Evolutionary conservation across 2,888 invertebrate genomes (phyloP).

Genomic region (Clepsis dumicolana): DNA sequence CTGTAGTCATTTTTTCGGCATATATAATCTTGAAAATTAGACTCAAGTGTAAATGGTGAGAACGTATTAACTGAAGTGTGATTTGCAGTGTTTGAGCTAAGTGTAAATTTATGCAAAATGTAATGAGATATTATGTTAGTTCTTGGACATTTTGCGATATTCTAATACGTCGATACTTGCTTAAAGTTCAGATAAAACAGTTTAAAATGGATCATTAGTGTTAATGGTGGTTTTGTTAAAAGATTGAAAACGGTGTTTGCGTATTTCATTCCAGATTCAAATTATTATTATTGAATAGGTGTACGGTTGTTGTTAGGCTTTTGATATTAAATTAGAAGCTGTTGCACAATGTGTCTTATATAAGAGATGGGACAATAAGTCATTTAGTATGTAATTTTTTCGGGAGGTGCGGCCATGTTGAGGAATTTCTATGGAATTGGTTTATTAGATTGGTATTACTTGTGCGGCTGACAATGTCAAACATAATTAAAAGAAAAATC

Average conservation of each 20-base stretch:
- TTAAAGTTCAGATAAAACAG: not conserved
- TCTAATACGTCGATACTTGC: not conserved
- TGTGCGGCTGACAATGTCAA: too few species aligned
- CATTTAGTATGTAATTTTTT: too few species aligned
- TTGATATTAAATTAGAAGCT: too few species aligned
- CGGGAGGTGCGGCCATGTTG: too few species aligned
- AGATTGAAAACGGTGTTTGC: not conserved
- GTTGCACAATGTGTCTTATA: too few species aligned
- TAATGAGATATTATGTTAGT: not conserved
- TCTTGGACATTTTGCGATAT: not conserved
- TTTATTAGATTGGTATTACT: too few species aligned
- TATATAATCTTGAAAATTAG: constrained; percentile 89
- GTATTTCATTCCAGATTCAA: constrained; percentile 16
- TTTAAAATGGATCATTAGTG: not conserved
- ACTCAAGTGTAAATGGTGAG: constrained; percentile 84
- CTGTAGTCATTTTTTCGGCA: constrained; percentile 87
- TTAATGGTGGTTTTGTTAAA: not conserved
- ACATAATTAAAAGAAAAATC: too few species aligned
- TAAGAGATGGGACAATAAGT: constrained; percentile 13
- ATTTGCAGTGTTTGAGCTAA: constrained; percentile 1
- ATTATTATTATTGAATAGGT: not conserved
- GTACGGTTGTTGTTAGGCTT: too few species aligned
- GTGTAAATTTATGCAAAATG: not conserved
- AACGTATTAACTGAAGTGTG: constrained; percentile 25
- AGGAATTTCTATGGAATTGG: too few species aligned